Base-by-base conservation (phyloP, 2,797 vertebrate genomes). In the Manis javanica region DNA sequence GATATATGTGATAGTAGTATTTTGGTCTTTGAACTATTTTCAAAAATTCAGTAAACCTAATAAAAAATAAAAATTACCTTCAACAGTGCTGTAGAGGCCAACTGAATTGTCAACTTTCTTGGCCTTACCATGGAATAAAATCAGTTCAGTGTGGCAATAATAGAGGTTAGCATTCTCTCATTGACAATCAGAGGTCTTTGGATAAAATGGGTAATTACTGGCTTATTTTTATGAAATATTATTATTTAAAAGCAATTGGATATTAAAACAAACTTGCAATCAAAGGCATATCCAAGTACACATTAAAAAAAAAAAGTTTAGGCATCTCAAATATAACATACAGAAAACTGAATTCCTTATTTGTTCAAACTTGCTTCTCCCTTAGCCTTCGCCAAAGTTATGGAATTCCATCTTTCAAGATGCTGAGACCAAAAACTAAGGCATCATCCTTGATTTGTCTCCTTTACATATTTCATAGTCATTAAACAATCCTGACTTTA, bases 41-140 rank as follows among this genome's bases (percentile, higher is more conserved):
- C 63, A 97, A 94, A 96, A 96, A 91, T 66, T 81, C 39, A 90
- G 96, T 86, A 95, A 94, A 29, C 7, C 82, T 95, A 95, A 81
- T 79, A 69, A 82, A 85, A 96, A 96, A 87, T 71, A 18, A 87
- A 95, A 96, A 77, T 94, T 87, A 87, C 64, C 79, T 96, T 96
- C 37, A 83, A 68, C 68, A 57, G 94, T 37, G 74, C 49, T 95
- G 63, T n/a, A 93, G 39, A 94, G 24, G 23, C 68, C 53, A 92
- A 90, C 5, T 86, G 46, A 97, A 72, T 3, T 87, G 57, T 94
- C 88, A 94, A 49, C 18, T 88, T 95, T 91, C 75, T 82, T 92
- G 53, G 87, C 37, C 59, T 95, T 86, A 90, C 31, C 75, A 64
- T 37, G 39, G 53, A 95, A 96, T 87, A 86, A 75, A 68, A 87